Percentiles rank a stretch among this genome's conserved stretches.
These are phyloP conservation scores for Synanthedon vespiformis DNA, from an alignment of 2,888 invertebrate genomes.

Conservation along the genomic window DNA sequence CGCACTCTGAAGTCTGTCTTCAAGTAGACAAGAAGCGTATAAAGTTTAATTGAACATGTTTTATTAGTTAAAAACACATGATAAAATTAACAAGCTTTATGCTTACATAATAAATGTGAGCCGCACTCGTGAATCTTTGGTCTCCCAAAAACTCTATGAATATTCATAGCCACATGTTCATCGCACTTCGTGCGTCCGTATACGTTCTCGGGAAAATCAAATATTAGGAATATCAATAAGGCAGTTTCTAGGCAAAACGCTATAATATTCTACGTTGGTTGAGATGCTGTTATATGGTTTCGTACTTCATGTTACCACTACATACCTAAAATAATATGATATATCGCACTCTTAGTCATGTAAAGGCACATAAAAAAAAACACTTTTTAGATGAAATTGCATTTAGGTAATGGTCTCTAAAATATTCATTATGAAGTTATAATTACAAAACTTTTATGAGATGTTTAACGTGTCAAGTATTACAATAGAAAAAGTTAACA, in stretches of 20 bases:
- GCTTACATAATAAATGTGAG: not conserved
- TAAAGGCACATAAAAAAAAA: no score
- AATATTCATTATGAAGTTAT: no score
- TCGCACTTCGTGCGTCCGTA: not conserved
- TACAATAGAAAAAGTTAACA: no score
- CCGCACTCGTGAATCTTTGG: no score
- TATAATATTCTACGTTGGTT: slow-evolving; percentile 2
- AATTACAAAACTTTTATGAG: no score
- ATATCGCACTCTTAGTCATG: not conserved
- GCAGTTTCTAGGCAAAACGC: slow-evolving; percentile 8
- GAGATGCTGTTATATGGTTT: not conserved
- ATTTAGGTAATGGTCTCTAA: no score
- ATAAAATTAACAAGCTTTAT: not conserved
- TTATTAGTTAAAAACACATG: not conserved
- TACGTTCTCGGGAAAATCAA: slow-evolving; percentile 1
- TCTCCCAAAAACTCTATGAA: not conserved
- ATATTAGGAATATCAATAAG: slow-evolving; percentile 6
- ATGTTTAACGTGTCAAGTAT: no score
- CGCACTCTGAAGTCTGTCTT: no score
- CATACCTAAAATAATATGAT: not conserved
- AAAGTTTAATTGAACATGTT: not conserved
- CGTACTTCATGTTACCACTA: not conserved
- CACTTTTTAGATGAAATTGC: no score
- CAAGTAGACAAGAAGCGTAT: no score
- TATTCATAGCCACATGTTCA: not conserved